A percentile compares a stretch with the other conserved stretches of the same genome.
Conservation (phyloP, 2,113 vertebrate genomes). For the Anolis sagrei region DNA sequence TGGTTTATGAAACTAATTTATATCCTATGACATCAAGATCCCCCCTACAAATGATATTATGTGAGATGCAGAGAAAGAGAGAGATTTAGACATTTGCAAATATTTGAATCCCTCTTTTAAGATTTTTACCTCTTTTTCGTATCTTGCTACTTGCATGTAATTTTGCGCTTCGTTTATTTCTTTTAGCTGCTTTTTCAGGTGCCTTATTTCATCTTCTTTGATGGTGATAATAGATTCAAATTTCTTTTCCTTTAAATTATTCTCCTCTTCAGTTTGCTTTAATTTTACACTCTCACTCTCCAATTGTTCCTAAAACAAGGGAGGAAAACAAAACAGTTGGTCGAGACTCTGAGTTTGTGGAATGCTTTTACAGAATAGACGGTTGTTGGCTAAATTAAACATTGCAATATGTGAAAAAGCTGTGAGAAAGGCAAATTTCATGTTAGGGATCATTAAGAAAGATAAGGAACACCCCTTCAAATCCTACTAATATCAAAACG, state of each 20-base stretch:
- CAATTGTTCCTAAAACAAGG: constrained; percentile 69
- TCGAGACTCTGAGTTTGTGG: constrained; percentile 46
- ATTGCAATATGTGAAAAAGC: constrained; percentile 34
- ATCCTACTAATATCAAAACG: not conserved
- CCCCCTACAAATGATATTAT: not conserved
- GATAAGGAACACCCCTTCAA: not conserved
- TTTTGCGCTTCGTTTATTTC: constrained; percentile 61
- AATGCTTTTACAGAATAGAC: constrained; percentile 34
- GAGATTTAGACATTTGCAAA: constrained; percentile 13
- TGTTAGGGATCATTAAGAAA: constrained; percentile 17
- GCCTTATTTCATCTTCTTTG: constrained; percentile 72
- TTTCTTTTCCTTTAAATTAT: constrained; percentile 70
- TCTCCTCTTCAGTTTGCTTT: constrained; percentile 69
- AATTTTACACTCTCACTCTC: constrained; percentile 67
- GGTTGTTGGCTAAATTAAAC: constrained; percentile 56
- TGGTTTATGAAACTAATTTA: not conserved
- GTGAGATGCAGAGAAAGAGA: constrained; percentile 22
- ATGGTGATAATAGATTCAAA: constrained; percentile 66
- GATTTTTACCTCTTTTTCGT: constrained; percentile 66
- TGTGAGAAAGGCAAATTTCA: constrained; percentile 19
- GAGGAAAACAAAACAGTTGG: constrained; percentile 12
- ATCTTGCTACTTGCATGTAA: constrained; percentile 30
- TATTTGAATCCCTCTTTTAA: constrained; percentile 12
- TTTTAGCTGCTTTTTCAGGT: constrained; percentile 71
- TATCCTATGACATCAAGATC: not conserved